Conservation (phyloP, 2,888 invertebrate species). For the Cantharis rufa region DNA sequence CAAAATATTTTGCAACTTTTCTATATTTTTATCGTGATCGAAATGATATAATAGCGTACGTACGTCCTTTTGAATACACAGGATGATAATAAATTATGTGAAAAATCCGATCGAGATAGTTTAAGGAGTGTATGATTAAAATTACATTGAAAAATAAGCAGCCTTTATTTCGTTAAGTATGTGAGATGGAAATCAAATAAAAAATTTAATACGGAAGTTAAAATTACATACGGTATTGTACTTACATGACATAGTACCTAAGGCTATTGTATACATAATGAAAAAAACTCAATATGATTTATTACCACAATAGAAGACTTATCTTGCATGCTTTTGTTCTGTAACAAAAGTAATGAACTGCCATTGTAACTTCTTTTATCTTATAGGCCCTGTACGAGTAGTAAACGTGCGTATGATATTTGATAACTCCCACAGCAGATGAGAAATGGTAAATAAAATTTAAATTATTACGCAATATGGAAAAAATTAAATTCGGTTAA, state of each 20-base stretch:
- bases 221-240: slow-evolving; percentile 36
- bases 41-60: too few species aligned
- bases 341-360: slow-evolving; percentile 39
- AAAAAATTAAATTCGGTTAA: neutral
- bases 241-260: slow-evolving; percentile 26
- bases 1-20: too few species aligned
- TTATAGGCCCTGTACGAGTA: slow-evolving; percentile 15
- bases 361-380: slow-evolving; percentile 27
- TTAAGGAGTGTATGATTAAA: neutral
- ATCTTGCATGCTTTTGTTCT: slow-evolving; percentile 39
- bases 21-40: too few species aligned
- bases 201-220: slow-evolving; percentile 38
- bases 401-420: slow-evolving; percentile 25
- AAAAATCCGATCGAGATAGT: neutral
- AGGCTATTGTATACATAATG: slow-evolving; percentile 35
- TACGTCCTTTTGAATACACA: neutral
- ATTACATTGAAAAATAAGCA: neutral
- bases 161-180: neutral
- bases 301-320: slow-evolving; percentile 40
- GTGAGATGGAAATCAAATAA: slow-evolving; percentile 19
- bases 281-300: slow-evolving; percentile 39
- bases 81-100: neutral
- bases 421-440: neutral
- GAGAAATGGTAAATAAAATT: neutral
- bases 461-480: slow-evolving; percentile 4